Percentiles rank a stretch among this genome's conserved stretches.
Conservation (phyloP, 1,140 invertebrate species). For the Cephus cinctus region DNA sequence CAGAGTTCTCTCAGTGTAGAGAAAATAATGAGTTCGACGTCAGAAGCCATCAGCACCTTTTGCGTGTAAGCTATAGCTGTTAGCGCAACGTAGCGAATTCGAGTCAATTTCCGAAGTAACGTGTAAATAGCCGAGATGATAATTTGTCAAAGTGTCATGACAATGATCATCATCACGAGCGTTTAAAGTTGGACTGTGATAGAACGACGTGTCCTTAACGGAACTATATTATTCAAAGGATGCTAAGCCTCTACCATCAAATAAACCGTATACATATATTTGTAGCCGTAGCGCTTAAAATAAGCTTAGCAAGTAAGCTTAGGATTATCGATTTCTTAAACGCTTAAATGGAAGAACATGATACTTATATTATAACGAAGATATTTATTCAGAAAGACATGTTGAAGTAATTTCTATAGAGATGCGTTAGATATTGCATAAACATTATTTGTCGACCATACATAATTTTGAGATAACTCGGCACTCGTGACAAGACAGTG, state of each 20-base stretch:
- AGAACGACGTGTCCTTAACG: constrained; percentile 9
- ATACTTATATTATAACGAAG: no score
- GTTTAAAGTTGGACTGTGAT: constrained; percentile 4
- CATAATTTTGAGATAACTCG: no score
- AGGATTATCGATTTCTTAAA: neutral
- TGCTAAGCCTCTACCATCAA: neutral
- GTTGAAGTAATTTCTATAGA: no score
- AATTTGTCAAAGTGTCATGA: neutral
- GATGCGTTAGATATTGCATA: no score
- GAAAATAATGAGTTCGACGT: no score
- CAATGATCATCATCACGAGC: neutral
- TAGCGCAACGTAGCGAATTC: constrained; percentile 8
- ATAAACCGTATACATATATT: neutral
- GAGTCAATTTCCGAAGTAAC: constrained; percentile 1
- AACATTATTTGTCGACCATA: no score
- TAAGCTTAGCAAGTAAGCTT: neutral
- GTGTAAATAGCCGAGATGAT: constrained; percentile 4
- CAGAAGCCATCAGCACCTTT: no score
- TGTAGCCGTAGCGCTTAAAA: neutral
- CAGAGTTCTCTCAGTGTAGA: no score
- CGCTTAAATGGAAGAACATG: neutral
- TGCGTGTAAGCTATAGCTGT: no score
- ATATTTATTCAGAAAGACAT: no score
- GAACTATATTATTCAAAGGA: neutral
- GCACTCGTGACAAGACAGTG: no score